These are phyloP conservation scores for Argynnis bischoffii DNA, from an alignment of 2,888 invertebrate species.

Conservation along the genomic window DNA sequence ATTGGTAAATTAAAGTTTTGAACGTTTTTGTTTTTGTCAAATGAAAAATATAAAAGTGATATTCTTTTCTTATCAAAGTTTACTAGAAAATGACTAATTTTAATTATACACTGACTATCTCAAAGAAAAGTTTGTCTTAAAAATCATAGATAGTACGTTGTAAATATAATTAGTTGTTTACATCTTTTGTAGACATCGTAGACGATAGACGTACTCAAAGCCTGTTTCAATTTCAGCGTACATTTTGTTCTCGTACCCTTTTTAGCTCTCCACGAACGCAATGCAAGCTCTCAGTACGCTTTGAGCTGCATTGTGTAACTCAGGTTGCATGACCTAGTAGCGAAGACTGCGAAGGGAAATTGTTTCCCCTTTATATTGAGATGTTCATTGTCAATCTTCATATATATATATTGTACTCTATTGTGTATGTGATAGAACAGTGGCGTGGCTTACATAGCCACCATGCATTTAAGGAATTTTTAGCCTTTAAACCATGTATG, in stretches of 20 bases:
- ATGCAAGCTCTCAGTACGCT: conserved; percentile 29
- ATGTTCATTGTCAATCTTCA: conserved; percentile 1
- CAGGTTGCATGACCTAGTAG: conserved; percentile 33
- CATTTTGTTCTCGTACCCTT: conserved; percentile 36
- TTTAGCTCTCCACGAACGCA: conserved; percentile 37
- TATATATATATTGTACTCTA: conserved; percentile 11
- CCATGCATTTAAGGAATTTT: too few relatives aligned
- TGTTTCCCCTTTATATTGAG: conserved; percentile 18
- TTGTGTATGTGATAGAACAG: not conserved
- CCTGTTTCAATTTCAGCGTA: conserved; percentile 25
- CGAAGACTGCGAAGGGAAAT: conserved; percentile 26
- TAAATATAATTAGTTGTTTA: conserved; percentile 17
- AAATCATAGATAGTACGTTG: too few relatives aligned
- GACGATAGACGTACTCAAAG: conserved; percentile 16
- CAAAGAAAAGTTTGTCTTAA: too few relatives aligned
- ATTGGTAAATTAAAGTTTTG: too few relatives aligned
- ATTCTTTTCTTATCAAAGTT: too few relatives aligned
- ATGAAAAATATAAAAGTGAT: too few relatives aligned
- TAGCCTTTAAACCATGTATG: too few relatives aligned
- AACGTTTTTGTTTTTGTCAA: too few relatives aligned
- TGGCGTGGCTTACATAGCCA: too few relatives aligned
- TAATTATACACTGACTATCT: too few relatives aligned
- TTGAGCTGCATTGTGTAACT: conserved; percentile 28
- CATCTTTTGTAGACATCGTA: conserved; percentile 1
- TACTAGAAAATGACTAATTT: too few relatives aligned